Evolutionary conservation across 2,888 invertebrate species (phyloP).

Genomic region (Folsomia manolachei): DNA sequence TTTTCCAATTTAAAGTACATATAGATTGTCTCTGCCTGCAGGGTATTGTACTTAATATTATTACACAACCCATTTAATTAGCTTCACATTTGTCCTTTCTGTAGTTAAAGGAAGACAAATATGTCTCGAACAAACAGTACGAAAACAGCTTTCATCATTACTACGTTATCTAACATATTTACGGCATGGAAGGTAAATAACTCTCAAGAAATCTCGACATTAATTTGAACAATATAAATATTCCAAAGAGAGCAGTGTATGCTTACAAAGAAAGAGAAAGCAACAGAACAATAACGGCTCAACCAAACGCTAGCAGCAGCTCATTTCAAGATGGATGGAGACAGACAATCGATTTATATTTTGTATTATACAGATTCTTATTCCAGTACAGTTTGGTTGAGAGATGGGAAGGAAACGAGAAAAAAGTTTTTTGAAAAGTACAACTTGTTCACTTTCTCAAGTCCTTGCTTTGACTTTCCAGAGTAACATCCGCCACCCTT

Average conservation of each 20-base stretch:
- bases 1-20: too few relatives aligned
- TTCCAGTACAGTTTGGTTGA: background rate
- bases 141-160: too few relatives aligned
- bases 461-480: background rate
- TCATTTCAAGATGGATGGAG: background rate
- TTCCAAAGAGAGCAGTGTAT: background rate
- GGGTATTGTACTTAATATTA: too few relatives aligned
- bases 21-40: too few relatives aligned
- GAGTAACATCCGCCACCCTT: background rate
- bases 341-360: constrained; percentile 5
- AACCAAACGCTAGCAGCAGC: too few relatives aligned
- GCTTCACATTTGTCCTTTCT: too few relatives aligned
- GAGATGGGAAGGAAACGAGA: background rate
- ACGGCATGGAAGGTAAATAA: too few relatives aligned
- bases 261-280: background rate
- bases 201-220: background rate
- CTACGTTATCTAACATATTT: too few relatives aligned
- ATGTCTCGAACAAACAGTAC: too few relatives aligned
- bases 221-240: background rate
- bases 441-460: background rate
- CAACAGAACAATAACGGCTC: background rate
- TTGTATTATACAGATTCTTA: too few relatives aligned
- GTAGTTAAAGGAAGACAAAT: too few relatives aligned
- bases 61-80: too few relatives aligned
- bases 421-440: background rate